Conservation (phyloP, 2,113 vertebrate species). For the Phylloscopus trochiloides region DNA sequence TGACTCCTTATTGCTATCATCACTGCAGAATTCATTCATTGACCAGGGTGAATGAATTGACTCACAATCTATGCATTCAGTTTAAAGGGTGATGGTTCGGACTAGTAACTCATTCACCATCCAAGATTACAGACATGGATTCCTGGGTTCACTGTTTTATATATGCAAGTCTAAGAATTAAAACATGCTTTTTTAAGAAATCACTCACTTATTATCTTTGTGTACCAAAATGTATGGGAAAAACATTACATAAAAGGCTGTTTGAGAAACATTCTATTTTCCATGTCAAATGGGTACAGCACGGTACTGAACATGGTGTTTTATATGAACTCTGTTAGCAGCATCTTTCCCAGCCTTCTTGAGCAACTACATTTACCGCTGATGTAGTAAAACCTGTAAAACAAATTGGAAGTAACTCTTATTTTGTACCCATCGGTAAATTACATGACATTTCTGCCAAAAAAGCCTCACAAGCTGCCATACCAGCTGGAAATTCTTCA, state of each 20-base stretch:
- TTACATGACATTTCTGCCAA: constrained; percentile 35
- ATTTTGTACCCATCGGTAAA: constrained; percentile 35
- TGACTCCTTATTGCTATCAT: not conserved
- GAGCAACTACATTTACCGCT: not conserved
- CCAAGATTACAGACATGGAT: not conserved
- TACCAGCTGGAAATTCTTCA: constrained; percentile 54
- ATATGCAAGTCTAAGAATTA: not conserved
- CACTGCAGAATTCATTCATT: not conserved
- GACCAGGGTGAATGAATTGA: not conserved
- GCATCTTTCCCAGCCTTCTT: not conserved
- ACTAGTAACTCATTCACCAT: not conserved
- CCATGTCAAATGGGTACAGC: not conserved
- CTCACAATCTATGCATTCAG: not conserved
- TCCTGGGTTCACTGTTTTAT: not conserved
- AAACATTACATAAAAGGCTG: not conserved
- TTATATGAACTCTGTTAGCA: not conserved
- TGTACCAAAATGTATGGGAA: not conserved
- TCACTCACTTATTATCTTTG: not conserved
- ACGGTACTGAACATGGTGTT: not conserved
- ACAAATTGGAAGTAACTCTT: constrained; percentile 8
- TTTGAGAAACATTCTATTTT: not conserved
- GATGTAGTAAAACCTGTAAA: not conserved
- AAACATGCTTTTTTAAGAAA: not conserved
- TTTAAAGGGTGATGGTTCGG: not conserved
- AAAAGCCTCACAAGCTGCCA: constrained; percentile 43